Base-by-base conservation (phyloP, 2,797 vertebrate genomes). In the Alosa sapidissima region DNA sequence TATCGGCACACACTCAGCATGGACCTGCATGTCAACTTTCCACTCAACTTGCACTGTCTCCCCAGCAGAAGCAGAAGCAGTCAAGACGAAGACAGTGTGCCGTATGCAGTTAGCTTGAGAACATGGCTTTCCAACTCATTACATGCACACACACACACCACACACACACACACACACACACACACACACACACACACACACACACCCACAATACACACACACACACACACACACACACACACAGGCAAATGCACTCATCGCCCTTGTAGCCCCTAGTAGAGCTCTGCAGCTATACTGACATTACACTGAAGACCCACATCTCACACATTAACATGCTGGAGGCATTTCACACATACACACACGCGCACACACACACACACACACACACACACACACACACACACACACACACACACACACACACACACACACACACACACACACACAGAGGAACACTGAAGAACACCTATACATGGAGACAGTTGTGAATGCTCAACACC, bases 131-230 rank as follows among this genome's bases (percentile, higher is more conserved):
- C 58, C n/a, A 24, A 60, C 58, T 60, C 58, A 60, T 60, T 60
- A 60, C 5, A 82, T 7, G 28, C 19, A 49, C 16, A 83, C 11
- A 82, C 19, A 60, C 24, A 75, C 62, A 48, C 82, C 19, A 49
- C 16, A 83, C 11, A 82, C 19, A 60, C 24, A 75, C 62, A 48
- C 82, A 88, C 28, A 81, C 81, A 54, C 33, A 83, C 88, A 82
- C 78, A 45, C 11, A 87, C 85, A 51, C 19, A 83, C 8, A 36
- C 21, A 65, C 41, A 83, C 5, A 82, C 9, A 83, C 33, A 45
- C 68, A 75, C 33, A 75, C 68, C 75, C 33, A 72, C 68, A 41
- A 75, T 4, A 8, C 68, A 75, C 33, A 41, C 33, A 36, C 10
- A 75, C 11, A 14, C 28, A 72, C 65, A 72, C 28, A 72, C 28